Evolutionary conservation across 53 echinoderm and acorn worm species (phyloP).

Genomic region (Paracentrotus lividus): DNA sequence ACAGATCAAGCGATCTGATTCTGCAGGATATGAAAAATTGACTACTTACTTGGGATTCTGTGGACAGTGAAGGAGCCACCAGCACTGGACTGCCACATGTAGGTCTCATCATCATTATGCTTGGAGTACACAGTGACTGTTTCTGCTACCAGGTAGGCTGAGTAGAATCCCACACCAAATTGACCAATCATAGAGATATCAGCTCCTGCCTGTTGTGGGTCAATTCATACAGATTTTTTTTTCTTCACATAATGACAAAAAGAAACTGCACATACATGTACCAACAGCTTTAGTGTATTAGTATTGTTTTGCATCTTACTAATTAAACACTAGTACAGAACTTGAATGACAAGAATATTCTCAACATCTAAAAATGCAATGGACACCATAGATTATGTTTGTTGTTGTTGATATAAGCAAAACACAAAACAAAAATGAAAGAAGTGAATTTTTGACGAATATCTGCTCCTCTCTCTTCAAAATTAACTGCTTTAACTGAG

Average conservation of each 20-base stretch:
- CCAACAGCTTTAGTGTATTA: no score
- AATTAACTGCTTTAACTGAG: no score
- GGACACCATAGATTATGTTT: no score
- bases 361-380: no score
- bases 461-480: no score
- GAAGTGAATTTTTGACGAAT: no score
- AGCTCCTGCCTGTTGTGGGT: slow-evolving; percentile 84
- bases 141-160: slow-evolving; percentile 96
- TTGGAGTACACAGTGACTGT: slow-evolving; percentile 90
- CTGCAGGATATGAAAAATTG: neutral
- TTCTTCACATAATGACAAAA: neutral
- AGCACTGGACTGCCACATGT: slow-evolving; percentile 96
- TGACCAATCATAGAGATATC: slow-evolving; percentile 99
- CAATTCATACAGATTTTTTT: neutral
- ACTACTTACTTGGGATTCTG: slow-evolving; percentile 82
- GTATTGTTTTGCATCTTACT: no score
- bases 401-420: no score
- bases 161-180: slow-evolving; percentile 99
- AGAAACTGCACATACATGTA: neutral
- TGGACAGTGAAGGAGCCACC: slow-evolving; percentile 96
- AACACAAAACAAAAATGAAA: no score
- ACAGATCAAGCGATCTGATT: no score
- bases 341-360: no score
- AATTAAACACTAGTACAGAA: no score
- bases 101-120: slow-evolving; percentile 93